These are phyloP conservation scores for Hippasteria phrygiana DNA, from an alignment of 53 echinoderm and acorn worm genomes.

Conservation along the genomic window DNA sequence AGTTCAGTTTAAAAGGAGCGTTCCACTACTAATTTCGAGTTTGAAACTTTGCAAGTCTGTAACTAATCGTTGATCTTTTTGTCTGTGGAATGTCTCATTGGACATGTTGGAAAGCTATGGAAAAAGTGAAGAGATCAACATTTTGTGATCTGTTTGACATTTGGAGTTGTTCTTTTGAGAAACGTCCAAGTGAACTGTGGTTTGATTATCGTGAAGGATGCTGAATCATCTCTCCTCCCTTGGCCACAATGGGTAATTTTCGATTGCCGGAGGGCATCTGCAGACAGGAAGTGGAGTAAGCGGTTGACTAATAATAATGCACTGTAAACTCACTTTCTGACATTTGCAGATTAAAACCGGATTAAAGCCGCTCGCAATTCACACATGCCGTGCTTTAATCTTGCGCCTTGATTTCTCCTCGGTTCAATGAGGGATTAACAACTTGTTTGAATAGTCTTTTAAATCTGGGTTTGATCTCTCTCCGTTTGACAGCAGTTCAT, in stretches of 20 bases:
- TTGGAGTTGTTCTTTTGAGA: not conserved
- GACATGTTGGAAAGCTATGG: no score
- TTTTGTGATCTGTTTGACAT: not conserved
- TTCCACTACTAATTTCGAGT: no score
- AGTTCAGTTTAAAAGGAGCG: no score
- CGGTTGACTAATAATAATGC: slow-evolving; percentile 4
- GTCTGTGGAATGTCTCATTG: no score
- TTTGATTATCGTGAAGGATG: not conserved
- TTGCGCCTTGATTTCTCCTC: not conserved
- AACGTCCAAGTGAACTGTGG: not conserved
- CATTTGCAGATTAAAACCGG: not conserved
- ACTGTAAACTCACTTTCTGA: not conserved
- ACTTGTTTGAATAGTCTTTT: no score
- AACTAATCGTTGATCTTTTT: no score
- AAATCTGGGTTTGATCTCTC: no score
- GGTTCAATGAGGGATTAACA: no score
- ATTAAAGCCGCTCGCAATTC: no score
- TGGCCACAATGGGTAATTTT: not conserved
- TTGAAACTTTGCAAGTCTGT: no score
- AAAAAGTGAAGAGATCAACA: no score
- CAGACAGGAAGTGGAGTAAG: not conserved
- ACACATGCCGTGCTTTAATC: not conserved
- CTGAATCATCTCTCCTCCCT: not conserved
- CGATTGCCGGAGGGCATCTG: not conserved
- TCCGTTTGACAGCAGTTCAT: no score